Evolutionary conservation across 2,888 invertebrate genomes (phyloP).

Genomic region (Willowsia nigromaculata): DNA sequence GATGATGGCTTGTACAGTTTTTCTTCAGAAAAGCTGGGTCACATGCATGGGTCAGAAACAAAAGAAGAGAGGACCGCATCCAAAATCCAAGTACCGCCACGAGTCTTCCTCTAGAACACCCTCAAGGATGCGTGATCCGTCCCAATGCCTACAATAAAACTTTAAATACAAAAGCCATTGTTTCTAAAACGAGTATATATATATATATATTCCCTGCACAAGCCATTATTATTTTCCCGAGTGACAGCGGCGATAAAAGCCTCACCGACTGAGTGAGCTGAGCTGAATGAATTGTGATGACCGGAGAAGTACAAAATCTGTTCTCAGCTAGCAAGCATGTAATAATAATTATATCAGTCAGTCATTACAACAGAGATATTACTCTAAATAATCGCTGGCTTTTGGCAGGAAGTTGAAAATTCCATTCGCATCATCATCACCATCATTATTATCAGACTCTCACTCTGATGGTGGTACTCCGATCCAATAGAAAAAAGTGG

Average conservation of each 20-base stretch:
- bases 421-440: slow-evolving; percentile 22
- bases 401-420: slow-evolving; percentile 37
- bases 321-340: slow-evolving; percentile 55
- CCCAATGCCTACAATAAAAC: too few relatives aligned
- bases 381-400: slow-evolving; percentile 48
- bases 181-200: background rate
- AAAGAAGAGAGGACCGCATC: too few relatives aligned
- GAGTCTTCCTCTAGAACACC: too few relatives aligned
- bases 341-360: slow-evolving; percentile 65
- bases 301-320: slow-evolving; percentile 69
- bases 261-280: background rate
- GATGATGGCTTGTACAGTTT: too few relatives aligned
- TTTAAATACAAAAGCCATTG: too few relatives aligned
- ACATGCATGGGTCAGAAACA: too few relatives aligned
- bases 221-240: too few relatives aligned
- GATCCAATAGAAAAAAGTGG: background rate
- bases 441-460: background rate
- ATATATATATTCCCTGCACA: too few relatives aligned
- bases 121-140: too few relatives aligned
- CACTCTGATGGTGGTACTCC: background rate
- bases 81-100: too few relatives aligned
- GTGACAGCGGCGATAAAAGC: slow-evolving; percentile 45
- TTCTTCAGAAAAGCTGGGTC: too few relatives aligned
- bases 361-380: slow-evolving; percentile 53
- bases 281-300: slow-evolving; percentile 56